Percentiles rank a stretch among this genome's conserved stretches.
These are phyloP conservation scores for Halichoerus grypus DNA, from an alignment of 2,113 vertebrate genomes.

Conservation along the genomic window DNA sequence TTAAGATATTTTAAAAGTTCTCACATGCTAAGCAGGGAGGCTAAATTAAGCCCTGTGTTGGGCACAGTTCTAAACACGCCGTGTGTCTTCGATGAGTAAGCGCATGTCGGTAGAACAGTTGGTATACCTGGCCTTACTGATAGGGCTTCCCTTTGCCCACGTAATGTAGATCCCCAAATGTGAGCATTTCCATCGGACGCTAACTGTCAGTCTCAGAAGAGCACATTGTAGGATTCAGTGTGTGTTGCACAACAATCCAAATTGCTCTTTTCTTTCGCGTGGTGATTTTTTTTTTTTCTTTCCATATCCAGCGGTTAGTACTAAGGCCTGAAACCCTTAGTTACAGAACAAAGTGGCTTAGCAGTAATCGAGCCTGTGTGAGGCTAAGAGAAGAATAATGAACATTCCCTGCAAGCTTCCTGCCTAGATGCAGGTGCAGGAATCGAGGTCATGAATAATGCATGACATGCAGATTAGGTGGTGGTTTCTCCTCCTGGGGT, in stretches of 20 bases:
- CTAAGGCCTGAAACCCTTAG: slow-evolving; percentile 81
- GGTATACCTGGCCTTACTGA: not conserved
- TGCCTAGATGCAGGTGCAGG: slow-evolving; percentile 89
- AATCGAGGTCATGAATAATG: slow-evolving; percentile 88
- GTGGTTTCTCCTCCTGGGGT: slow-evolving; percentile 79
- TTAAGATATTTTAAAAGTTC: slow-evolving; percentile 50
- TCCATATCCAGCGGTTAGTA: slow-evolving; percentile 67
- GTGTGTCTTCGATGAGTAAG: slow-evolving; percentile 77
- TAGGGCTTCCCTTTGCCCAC: slow-evolving; percentile 31
- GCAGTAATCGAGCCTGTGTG: slow-evolving; percentile 81
- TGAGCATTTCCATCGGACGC: slow-evolving; percentile 69
- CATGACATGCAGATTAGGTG: slow-evolving; percentile 87
- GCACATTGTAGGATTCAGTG: slow-evolving; percentile 5
- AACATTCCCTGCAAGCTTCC: slow-evolving; percentile 84
- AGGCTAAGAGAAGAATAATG: slow-evolving; percentile 85
- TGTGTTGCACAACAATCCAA: slow-evolving; percentile 58
- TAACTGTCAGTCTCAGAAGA: slow-evolving; percentile 63
- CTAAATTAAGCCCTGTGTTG: slow-evolving; percentile 71
- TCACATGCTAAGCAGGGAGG: slow-evolving; percentile 64
- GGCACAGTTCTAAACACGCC: slow-evolving; percentile 72
- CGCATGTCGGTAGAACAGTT: slow-evolving; percentile 71
- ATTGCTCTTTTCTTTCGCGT: slow-evolving; percentile 63
- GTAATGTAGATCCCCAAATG: slow-evolving; percentile 68
- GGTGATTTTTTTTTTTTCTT: not conserved
- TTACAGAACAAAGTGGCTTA: slow-evolving; percentile 85